Evolutionary conservation across 2,888 invertebrate genomes (phyloP), one percentile per base, ranked within the genome.

Genomic region (Acrocyrtus sp.): DNA sequence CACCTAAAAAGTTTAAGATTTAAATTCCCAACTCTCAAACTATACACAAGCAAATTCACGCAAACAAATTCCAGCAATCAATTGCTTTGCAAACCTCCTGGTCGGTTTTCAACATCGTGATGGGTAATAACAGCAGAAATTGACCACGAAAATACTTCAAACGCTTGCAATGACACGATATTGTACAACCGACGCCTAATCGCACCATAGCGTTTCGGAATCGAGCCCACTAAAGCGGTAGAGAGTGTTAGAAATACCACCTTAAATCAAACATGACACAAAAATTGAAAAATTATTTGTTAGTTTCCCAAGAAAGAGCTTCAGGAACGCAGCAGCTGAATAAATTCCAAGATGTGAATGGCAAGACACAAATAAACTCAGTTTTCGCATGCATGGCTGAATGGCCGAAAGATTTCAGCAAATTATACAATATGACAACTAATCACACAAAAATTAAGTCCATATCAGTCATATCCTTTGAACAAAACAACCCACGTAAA

Each of bases 71-170:
- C n/a, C n/a, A n/a, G n/a, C n/a, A n/a, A n/a, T n/a, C n/a, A n/a
- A 29, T 50, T 27, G n/a, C 39, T 47, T n/a, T 61, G 41, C 58
- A 65, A 39, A 74, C 78, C 74, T 82, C 89, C 89, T 34, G 96
- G 96, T 81, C 90, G 89, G 85, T 96, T 94, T 84, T 95, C 93
- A 63, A 89, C 89, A 84, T 91, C 93, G 85, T 95, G 93, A 85
- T 94, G 94, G 26, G 90, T 91, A 81, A 94, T 90, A 75, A 94
- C 94, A 27, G 92, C 90, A 8, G 98, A 97, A 82, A 98, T 90
- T 61, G 96, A 94, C 76, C 96, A 90, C 63, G 95, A 94, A 80
- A 98, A 87, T 82, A 98, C 91, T 83, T 95, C 92, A 87, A 97
- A 97, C 85, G 95, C 95, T 88, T 94, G 92, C 75, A 95, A 87